Evolutionary conservation across 2,113 vertebrate species (phyloP).

Genomic region (Salminus brasiliensis): DNA sequence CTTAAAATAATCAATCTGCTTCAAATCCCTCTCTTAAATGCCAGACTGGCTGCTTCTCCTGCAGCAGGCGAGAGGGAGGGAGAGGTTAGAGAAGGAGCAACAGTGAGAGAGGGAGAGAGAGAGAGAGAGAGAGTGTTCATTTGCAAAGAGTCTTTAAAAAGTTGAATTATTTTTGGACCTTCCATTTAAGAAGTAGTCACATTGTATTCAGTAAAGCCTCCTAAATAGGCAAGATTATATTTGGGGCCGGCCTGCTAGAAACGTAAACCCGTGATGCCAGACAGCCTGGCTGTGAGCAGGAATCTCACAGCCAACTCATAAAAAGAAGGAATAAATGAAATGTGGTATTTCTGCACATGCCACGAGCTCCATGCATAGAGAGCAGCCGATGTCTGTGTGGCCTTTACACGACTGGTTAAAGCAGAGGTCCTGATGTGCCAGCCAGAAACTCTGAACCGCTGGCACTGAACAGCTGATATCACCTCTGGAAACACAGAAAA

Average conservation of each 20-base stretch:
- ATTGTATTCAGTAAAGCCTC: slow-evolving; percentile 49
- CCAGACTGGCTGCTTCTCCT: slow-evolving; percentile 25
- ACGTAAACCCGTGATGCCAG: slow-evolving; percentile 47
- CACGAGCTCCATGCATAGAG: slow-evolving; percentile 32
- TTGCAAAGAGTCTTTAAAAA: slow-evolving; percentile 27
- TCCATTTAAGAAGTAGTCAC: slow-evolving; percentile 41
- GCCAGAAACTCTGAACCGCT: background rate
- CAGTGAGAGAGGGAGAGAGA: background rate
- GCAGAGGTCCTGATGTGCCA: slow-evolving; percentile 24
- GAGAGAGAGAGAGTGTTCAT: slow-evolving; percentile 15
- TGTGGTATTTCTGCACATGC: slow-evolving; percentile 49
- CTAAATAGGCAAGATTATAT: slow-evolving; percentile 53
- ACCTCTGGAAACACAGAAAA: no score
- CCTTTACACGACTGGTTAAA: slow-evolving; percentile 35
- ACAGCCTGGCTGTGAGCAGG: slow-evolving; percentile 53
- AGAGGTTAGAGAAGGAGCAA: background rate
- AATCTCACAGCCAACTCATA: slow-evolving; percentile 50
- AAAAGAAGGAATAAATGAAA: slow-evolving; percentile 55
- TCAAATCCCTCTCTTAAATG: slow-evolving; percentile 43
- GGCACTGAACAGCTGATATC: background rate
- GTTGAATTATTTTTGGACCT: slow-evolving; percentile 41
- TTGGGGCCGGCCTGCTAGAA: slow-evolving; percentile 45
- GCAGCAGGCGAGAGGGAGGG: background rate
- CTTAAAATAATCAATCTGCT: slow-evolving; percentile 55
- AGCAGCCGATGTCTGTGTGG: slow-evolving; percentile 30